A percentile compares a stretch with the other conserved stretches of the same genome.
phyloP scores from a whole-genome alignment of 2,888 invertebrate species.

The Gryllus longicercus region DNA sequence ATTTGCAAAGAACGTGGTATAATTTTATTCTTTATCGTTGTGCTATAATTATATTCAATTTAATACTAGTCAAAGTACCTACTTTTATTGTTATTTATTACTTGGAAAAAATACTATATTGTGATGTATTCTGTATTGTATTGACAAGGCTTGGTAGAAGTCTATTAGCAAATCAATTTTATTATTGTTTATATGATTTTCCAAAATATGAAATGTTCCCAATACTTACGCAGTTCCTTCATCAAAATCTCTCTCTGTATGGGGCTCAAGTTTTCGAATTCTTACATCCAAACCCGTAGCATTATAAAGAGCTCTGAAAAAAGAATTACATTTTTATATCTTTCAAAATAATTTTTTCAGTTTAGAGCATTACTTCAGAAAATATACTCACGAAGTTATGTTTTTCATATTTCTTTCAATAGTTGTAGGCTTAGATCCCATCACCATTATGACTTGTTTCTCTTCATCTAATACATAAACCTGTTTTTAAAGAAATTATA shows the following conservation, averaged over 20 bases:
- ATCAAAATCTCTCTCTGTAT: slow-evolving; percentile 56
- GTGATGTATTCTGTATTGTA: no score
- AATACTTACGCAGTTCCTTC: slow-evolving; percentile 1
- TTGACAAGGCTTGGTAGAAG: no score
- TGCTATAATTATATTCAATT: no score
- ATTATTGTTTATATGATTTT: no score
- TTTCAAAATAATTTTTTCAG: background rate
- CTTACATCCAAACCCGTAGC: slow-evolving; percentile 76
- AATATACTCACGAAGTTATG: slow-evolving; percentile 58
- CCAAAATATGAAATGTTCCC: background rate
- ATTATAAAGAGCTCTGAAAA: slow-evolving; percentile 60
- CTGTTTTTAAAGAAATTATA: slow-evolving; percentile 47
- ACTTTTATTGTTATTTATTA: no score
- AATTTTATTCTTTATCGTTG: no score
- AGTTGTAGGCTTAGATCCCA: slow-evolving; percentile 71
- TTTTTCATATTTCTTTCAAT: slow-evolving; percentile 68
- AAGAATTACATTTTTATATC: slow-evolving; percentile 17
- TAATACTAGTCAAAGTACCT: no score
- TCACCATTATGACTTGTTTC: slow-evolving; percentile 73
- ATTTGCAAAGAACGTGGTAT: no score
- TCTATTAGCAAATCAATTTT: no score
- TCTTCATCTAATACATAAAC: slow-evolving; percentile 79
- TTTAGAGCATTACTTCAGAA: background rate
- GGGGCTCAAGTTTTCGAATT: slow-evolving; percentile 73
- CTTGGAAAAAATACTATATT: no score